Evolutionary conservation across 2,888 invertebrate genomes (phyloP), one percentile per base, ranked within the genome.

Genomic region (Syrista parreyssii): DNA sequence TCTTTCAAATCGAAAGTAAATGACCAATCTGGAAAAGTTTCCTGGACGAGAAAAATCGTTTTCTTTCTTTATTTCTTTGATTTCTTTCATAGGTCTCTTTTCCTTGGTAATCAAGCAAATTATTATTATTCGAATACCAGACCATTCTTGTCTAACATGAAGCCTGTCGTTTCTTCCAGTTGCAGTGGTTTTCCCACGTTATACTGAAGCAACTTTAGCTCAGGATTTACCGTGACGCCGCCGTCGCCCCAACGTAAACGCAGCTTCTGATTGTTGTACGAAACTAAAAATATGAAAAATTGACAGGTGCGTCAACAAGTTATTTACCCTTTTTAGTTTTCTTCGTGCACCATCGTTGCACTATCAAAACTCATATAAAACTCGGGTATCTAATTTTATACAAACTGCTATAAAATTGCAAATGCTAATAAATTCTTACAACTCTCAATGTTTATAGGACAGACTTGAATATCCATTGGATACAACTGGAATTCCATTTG

Each of bases 401-500:
- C 0, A 79, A 68, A 23, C 23, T 55, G 23, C n/a, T n/a, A n/a
- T n/a, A n/a, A n/a, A n/a, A n/a, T n/a, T n/a, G n/a, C n/a, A n/a
- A n/a, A n/a, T 94, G 6, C 2, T 23, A 55, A 55, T 55, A 23
- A 23, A 55, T 55, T 23, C 96, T 95, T 91, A 97, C 97, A 97
- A 89, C 97, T 97, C 91, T 97, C 96, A 81, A 97, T 95, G 86
- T 95, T 95, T 87, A 97, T 95, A 12, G 96, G 96, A 88, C 97
- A 97, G 68, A 95, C 94, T 93, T 97, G 97, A 86, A 96, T 96
- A 89, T 97, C 97, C 95, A 96, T 96, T 34, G 97, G 97, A 88
- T 97, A 97, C 76, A 96, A 94, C 89, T 96, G 95, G 89, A 97
- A 97, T 89, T 96, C 96, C 96, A 97, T 97, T 92, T 96, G 96